Conservation (phyloP, 2,113 vertebrate species). For the Gopherus flavomarginatus region DNA sequence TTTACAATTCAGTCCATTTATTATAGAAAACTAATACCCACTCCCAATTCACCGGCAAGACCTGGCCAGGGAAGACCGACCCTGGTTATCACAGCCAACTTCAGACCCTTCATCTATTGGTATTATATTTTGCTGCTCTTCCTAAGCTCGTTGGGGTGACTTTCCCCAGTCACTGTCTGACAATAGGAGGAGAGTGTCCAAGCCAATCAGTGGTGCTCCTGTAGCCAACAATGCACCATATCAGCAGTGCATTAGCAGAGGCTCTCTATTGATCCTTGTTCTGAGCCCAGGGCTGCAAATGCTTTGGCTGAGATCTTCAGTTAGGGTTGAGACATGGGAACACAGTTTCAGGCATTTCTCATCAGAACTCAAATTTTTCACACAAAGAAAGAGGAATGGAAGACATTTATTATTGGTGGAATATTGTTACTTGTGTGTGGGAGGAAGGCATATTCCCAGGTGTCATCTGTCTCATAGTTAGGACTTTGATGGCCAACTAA, state of each 20-base stretch:
- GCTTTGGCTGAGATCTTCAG: background rate
- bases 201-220: background rate
- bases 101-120: background rate
- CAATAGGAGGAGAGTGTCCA: background rate
- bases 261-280: background rate
- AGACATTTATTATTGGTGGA: background rate
- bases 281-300: background rate
- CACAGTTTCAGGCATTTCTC: background rate
- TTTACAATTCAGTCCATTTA: background rate
- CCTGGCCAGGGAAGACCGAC: background rate
- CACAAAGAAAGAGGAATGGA: background rate
- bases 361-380: background rate
- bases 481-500: background rate
- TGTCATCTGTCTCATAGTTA: background rate
- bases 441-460: background rate
- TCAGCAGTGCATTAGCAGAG: background rate
- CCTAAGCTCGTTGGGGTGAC: too few relatives aligned
- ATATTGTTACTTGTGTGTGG: background rate
- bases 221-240: accelerated
- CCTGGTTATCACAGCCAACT: background rate
- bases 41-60: background rate
- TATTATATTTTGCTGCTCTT: background rate
- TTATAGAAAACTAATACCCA: background rate
- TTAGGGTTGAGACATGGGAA: background rate
- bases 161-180: background rate